phyloP scores from a whole-genome alignment of 1,140 invertebrate genomes.

The Zaprionus africanus region DNA sequence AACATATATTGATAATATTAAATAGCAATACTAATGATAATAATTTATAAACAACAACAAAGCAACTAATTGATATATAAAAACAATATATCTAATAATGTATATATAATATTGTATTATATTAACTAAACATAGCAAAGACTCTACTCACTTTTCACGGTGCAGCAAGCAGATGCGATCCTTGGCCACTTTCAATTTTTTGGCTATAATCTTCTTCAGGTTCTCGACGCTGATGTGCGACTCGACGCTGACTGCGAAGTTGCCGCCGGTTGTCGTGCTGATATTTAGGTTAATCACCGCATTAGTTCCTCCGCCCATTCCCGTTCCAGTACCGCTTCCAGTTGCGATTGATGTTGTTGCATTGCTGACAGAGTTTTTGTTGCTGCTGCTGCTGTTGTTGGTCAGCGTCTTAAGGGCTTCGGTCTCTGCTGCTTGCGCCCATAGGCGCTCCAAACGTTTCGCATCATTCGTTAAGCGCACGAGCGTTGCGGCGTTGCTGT shows the following conservation, averaged over 20 bases:
- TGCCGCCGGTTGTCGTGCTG: slow-evolving; percentile 95
- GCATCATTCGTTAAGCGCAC: slow-evolving; percentile 6
- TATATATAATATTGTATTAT: neutral
- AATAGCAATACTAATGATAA: no score
- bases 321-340: neutral
- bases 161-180: slow-evolving; percentile 96
- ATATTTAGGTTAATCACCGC: slow-evolving; percentile 90
- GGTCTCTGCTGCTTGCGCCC: neutral
- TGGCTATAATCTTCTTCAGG: slow-evolving; percentile 95
- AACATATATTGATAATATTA: no score
- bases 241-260: slow-evolving; percentile 92
- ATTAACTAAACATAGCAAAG: neutral
- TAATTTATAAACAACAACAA: neutral
- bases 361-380: slow-evolving; percentile 19
- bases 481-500: neutral
- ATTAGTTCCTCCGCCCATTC: slow-evolving; percentile 8
- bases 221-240: slow-evolving; percentile 92
- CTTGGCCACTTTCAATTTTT: slow-evolving; percentile 95
- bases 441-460: neutral
- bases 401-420: slow-evolving; percentile 10
- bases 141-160: slow-evolving; percentile 92
- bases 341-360: slow-evolving; percentile 28
- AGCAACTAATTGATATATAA: neutral
- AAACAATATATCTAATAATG: neutral
- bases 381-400: slow-evolving; percentile 9